Base-by-base conservation (phyloP, 2,888 invertebrate genomes). In the Lycophotia porphyrea region DNA sequence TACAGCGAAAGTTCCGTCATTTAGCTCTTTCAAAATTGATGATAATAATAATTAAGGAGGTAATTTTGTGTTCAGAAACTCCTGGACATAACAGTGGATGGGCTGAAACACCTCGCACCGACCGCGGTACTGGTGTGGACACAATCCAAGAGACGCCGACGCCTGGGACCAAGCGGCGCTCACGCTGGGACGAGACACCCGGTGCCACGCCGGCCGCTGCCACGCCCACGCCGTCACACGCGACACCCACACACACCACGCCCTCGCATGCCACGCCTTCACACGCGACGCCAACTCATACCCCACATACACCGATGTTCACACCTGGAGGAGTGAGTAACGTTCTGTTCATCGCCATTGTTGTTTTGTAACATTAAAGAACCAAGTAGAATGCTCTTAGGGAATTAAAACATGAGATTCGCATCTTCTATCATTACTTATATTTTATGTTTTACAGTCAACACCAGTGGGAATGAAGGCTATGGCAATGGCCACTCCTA, bases 111-210 rank as follows among this genome's bases (percentile, higher is more conserved):
- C 99, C 99, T 0, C 98, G 99, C 81, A 99, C 99, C 0, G 99
- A 99, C 93, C 97, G 99, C 74, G 98, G 98, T 7, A 97, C 97
- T 1, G 98, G 97, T 21, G 97, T 97, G 21, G 98, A 98, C 90
- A 96, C 98, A 27, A 98, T 98, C 71, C 98, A 99, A 90, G 99
- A 99, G 94, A 99, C 99, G 0, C 99, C 99, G 0, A 99, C 99
- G 0, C 99, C 99, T 0, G 98, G 99, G 49, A 99, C 99, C 71
- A 99, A 99, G 94, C 97, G 99, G 1, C 97, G 99, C 74, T 99
- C 99, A 76, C 98, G 99, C 81, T 99, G 99, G 99, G 99, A 99
- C 94, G 99, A 99, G 95, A 99, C 99, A 0, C 99, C 99, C 0
- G 98, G 98, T 88, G 71, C 99, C 72, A 99, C 90, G 44, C 98